Evolutionary conservation across 2,888 invertebrate species (phyloP).

Genomic region (Neoaliturus tenellus): DNA sequence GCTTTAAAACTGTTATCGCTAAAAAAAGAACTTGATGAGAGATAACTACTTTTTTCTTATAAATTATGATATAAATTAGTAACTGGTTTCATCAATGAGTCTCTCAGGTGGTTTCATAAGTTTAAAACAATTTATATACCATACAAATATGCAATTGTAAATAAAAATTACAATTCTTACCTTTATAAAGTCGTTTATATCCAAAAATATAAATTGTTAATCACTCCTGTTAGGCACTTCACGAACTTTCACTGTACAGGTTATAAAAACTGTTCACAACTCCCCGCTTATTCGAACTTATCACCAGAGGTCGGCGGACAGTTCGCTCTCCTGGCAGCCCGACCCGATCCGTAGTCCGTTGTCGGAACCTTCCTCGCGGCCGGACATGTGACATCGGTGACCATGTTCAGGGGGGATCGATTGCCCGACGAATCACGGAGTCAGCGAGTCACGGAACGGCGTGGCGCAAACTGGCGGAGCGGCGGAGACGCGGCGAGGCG

Average conservation of each 20-base stretch:
- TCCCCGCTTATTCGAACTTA: background rate
- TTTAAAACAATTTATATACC: no score
- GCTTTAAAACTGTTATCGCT: no score
- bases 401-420: background rate
- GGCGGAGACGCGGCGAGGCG: no score
- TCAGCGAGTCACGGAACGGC: background rate
- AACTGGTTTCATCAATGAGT: no score
- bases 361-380: background rate
- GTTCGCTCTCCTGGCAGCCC: background rate
- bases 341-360: background rate
- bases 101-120: no score
- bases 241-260: background rate
- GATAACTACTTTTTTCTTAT: no score
- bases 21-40: no score
- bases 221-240: constrained; percentile 5
- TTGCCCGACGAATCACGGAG: background rate
- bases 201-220: constrained; percentile 1
- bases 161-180: background rate
- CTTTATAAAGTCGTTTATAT: background rate
- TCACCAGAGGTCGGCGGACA: background rate
- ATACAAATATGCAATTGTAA: no score
- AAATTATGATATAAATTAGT: no score
- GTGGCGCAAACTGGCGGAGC: background rate
- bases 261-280: background rate
- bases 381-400: background rate